These are phyloP conservation scores for Perca flavescens DNA, from an alignment of 2,113 vertebrate species.

Conservation along the genomic window DNA sequence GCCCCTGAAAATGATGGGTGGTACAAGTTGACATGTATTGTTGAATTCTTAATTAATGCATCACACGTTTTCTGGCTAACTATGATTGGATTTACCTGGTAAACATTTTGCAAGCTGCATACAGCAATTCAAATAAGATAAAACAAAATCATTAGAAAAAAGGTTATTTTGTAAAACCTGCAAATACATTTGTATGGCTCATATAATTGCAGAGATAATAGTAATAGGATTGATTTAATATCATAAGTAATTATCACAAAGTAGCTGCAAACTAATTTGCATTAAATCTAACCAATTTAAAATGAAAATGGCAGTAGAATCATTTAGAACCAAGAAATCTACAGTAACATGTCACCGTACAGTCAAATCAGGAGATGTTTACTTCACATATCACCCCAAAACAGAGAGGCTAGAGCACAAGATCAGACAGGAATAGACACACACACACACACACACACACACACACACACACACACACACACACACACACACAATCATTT, in stretches of 20 bases:
- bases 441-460: neutral
- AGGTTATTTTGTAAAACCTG: slow-evolving; percentile 32
- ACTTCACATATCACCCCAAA: neutral
- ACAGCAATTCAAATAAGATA: slow-evolving; percentile 7
- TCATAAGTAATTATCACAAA: slow-evolving; percentile 50
- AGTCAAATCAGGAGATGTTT: slow-evolving; percentile 19
- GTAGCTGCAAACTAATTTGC: slow-evolving; percentile 41
- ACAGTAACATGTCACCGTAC: neutral
- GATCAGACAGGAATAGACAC: neutral
- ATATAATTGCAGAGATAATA: slow-evolving; percentile 33
- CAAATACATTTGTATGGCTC: slow-evolving; percentile 28
- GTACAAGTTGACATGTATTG: slow-evolving; percentile 50
- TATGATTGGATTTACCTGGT: slow-evolving; percentile 48
- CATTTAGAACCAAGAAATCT: slow-evolving; percentile 2
- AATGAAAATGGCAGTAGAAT: slow-evolving; percentile 2
- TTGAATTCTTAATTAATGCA: slow-evolving; percentile 57
- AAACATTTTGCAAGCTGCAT: slow-evolving; percentile 25
- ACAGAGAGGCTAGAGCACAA: neutral
- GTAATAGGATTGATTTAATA: slow-evolving; percentile 37
- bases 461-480: no score
- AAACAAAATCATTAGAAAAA: slow-evolving; percentile 12
- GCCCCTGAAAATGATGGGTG: slow-evolving; percentile 55
- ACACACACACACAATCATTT: slow-evolving; percentile 21
- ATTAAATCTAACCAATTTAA: slow-evolving; percentile 14
- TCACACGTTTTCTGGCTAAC: slow-evolving; percentile 36